These are phyloP conservation scores for Epinephelus malabaricus DNA, from an alignment of 2,797 vertebrate species.

Conservation along the genomic window DNA sequence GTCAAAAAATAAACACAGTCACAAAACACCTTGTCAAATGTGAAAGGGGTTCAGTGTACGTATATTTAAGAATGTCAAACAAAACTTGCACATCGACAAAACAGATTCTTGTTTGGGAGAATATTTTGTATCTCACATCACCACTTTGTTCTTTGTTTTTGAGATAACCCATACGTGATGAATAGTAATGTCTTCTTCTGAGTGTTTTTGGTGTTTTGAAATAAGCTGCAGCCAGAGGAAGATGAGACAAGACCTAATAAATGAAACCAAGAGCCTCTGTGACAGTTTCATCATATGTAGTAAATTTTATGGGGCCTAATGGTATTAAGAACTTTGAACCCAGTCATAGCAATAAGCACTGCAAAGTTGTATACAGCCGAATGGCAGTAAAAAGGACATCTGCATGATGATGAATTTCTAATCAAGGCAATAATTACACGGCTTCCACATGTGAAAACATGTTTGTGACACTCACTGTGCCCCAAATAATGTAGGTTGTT, in stretches of 20 bases:
- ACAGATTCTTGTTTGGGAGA: slow-evolving; percentile 9
- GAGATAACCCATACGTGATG: slow-evolving; percentile 33
- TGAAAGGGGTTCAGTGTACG: slow-evolving; percentile 9
- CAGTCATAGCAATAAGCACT: slow-evolving; percentile 33
- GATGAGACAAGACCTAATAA: slow-evolving; percentile 51
- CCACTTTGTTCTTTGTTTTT: slow-evolving; percentile 42
- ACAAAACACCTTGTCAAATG: slow-evolving; percentile 33
- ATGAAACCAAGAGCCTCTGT: slow-evolving; percentile 28
- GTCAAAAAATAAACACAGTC: slow-evolving; percentile 10
- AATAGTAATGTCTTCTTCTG: slow-evolving; percentile 26
- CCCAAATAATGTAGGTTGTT: slow-evolving; percentile 40
- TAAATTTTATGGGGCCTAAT: slow-evolving; percentile 58
- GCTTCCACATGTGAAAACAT: slow-evolving; percentile 29
- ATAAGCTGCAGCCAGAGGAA: slow-evolving; percentile 27
- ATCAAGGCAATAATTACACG: slow-evolving; percentile 47
- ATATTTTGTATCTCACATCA: slow-evolving; percentile 29
- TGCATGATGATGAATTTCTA: slow-evolving; percentile 43
- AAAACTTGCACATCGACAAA: slow-evolving; percentile 8
- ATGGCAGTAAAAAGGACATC: slow-evolving; percentile 19
- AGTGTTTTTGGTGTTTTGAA: slow-evolving; percentile 36
- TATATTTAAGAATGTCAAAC: slow-evolving; percentile 36
- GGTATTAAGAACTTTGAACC: slow-evolving; percentile 62
- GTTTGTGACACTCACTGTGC: slow-evolving; percentile 25
- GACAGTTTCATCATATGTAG: slow-evolving; percentile 52
- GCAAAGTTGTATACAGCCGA: slow-evolving; percentile 31